A percentile compares a stretch with the other conserved stretches of the same genome.
These are phyloP conservation scores for Alfaro cultratus DNA, from an alignment of 2,797 vertebrate species.

Conservation along the genomic window DNA sequence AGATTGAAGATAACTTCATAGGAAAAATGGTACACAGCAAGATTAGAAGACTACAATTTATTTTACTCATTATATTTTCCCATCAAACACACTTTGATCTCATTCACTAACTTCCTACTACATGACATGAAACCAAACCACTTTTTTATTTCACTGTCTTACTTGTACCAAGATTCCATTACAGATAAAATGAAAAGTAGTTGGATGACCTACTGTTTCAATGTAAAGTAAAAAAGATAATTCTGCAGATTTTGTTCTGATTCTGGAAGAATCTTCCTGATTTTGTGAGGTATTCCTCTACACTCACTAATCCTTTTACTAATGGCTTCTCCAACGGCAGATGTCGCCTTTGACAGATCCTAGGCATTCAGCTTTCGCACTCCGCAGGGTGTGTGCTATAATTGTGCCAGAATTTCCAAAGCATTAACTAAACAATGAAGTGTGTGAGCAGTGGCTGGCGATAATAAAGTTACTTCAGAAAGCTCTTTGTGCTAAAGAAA, in stretches of 20 bases:
- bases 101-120: slow-evolving; percentile 38
- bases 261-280: not conserved
- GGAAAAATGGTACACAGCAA: slow-evolving; percentile 46
- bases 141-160: not conserved
- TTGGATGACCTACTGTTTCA: not conserved
- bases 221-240: not conserved
- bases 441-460: slow-evolving; percentile 38
- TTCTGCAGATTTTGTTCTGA: not conserved
- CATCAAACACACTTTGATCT: slow-evolving; percentile 33
- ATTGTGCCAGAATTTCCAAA: slow-evolving; percentile 43
- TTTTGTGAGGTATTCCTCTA: not conserved
- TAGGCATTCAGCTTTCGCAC: slow-evolving; percentile 32
- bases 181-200: not conserved
- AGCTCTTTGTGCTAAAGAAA: slow-evolving; percentile 39
- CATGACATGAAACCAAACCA: slow-evolving; percentile 1
- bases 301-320: not conserved
- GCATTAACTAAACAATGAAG: slow-evolving; percentile 46
- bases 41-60: slow-evolving; percentile 32
- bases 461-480: slow-evolving; percentile 44
- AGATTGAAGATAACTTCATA: slow-evolving; percentile 46
- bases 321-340: slow-evolving; percentile 14
- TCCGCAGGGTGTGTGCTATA: slow-evolving; percentile 6
- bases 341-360: slow-evolving; percentile 26
- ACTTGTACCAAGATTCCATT: not conserved
- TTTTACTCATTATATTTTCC: slow-evolving; percentile 19